Evolutionary conservation across 2,797 vertebrate genomes (phyloP).

Genomic region (Epinephelus malabaricus): DNA sequence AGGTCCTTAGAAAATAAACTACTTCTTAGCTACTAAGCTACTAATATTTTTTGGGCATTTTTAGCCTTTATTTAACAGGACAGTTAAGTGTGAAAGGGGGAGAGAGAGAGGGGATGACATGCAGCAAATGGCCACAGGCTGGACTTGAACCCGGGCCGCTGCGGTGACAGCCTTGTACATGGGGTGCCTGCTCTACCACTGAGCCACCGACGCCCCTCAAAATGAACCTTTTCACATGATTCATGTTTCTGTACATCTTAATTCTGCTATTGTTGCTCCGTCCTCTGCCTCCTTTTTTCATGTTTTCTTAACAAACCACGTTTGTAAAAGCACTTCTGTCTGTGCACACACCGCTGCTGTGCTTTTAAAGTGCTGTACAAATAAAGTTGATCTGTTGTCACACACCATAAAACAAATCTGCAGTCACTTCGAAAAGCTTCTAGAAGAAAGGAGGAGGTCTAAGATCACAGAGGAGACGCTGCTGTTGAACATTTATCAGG

Average conservation of each 20-base stretch:
- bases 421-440: conserved; percentile 1
- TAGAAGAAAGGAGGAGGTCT: neutral
- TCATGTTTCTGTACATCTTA: neutral
- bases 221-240: neutral
- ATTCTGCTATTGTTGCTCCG: neutral
- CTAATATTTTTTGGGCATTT: too few relatives aligned
- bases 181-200: too few relatives aligned
- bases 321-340: neutral
- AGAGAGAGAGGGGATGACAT: too few relatives aligned
- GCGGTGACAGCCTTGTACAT: too few relatives aligned
- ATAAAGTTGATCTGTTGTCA: conserved; percentile 21
- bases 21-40: neutral
- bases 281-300: neutral
- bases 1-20: too few relatives aligned
- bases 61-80: too few relatives aligned
- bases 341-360: neutral
- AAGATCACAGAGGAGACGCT: neutral
- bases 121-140: too few relatives aligned
- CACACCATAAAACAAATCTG: conserved; percentile 16
- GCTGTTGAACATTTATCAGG: conserved; percentile 32
- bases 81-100: too few relatives aligned
- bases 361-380: conserved; percentile 17
- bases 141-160: too few relatives aligned
- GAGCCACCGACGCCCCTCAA: too few relatives aligned
- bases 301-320: neutral